A percentile compares a stretch with the other conserved stretches of the same genome.
phyloP scores from a whole-genome alignment of 2,797 vertebrate genomes.

The Hippoglossus hippoglossus region DNA sequence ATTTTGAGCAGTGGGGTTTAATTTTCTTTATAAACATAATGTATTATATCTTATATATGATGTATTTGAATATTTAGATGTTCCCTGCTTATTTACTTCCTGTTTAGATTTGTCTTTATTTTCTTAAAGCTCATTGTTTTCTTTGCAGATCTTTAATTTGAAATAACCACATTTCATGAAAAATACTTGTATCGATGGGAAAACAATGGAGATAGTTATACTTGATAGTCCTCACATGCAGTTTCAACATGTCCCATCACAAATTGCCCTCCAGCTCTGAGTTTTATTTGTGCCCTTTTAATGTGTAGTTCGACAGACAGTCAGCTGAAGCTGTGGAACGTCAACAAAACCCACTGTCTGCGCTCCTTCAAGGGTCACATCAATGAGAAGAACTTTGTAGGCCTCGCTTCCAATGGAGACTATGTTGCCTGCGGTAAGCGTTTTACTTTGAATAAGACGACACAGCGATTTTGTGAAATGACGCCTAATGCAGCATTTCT shows the following conservation, averaged over 20 bases:
- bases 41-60: too few relatives aligned
- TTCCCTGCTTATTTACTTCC: not conserved
- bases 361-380: constrained; percentile 99
- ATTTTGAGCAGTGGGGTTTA: too few relatives aligned
- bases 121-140: too few relatives aligned
- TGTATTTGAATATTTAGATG: not conserved
- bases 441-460: not conserved
- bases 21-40: too few relatives aligned
- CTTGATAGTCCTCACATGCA: not conserved
- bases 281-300: not conserved
- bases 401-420: constrained; percentile 97
- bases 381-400: constrained; percentile 99
- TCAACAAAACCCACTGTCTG: constrained; percentile 97
- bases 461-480: not conserved
- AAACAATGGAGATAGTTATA: not conserved
- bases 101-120: too few relatives aligned
- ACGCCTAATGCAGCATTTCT: not conserved
- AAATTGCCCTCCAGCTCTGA: not conserved
- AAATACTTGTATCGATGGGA: not conserved
- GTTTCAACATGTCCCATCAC: not conserved
- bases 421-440: constrained; percentile 97
- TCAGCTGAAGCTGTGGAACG: constrained; percentile 98
- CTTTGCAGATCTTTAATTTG: too few relatives aligned
- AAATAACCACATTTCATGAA: not conserved
- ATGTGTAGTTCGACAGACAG: constrained; percentile 94